These are phyloP conservation scores for Acromyrmex echinatior DNA, from an alignment of 1,140 invertebrate genomes.

Conservation along the genomic window DNA sequence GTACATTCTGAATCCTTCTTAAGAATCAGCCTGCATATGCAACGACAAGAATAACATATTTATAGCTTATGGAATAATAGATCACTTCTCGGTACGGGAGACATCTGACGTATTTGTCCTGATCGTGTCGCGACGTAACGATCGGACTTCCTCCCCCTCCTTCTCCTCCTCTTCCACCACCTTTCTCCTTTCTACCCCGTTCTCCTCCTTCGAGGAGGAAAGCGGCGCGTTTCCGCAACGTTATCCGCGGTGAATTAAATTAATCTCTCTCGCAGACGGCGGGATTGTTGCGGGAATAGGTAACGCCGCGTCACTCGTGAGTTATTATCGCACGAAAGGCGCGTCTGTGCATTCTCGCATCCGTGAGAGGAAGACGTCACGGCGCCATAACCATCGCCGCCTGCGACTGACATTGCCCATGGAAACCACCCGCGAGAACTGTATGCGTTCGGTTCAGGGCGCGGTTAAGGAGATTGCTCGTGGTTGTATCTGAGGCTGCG, in stretches of 20 bases:
- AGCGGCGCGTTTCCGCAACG: conserved; percentile 52
- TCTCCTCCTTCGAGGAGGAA: conserved; percentile 5
- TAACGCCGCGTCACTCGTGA: conserved; percentile 73
- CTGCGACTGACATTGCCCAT: conserved; percentile 74
- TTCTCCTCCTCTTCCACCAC: not conserved
- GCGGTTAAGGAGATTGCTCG: conserved; percentile 73
- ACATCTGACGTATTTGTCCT: conserved; percentile 40
- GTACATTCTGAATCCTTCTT: not conserved
- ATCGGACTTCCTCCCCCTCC: conserved; percentile 27
- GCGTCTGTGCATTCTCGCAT: conserved; percentile 68
- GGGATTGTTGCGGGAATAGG: conserved; percentile 75
- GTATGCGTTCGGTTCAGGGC: conserved; percentile 59
- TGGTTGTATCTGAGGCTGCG: conserved; percentile 61
- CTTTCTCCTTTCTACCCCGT: not conserved
- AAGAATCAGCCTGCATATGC: not conserved
- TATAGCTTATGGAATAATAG: conserved; percentile 28
- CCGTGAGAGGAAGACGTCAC: conserved; percentile 70
- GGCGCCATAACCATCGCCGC: conserved; percentile 66
- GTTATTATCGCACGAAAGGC: conserved; percentile 71
- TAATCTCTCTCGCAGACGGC: conserved; percentile 71
- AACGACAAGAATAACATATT: conserved; percentile 33
- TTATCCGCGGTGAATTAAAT: conserved; percentile 70
- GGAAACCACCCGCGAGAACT: conserved; percentile 68
- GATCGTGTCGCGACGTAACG: conserved; percentile 47
- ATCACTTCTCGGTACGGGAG: conserved; percentile 20